Evolutionary conservation across 1,140 invertebrate genomes (phyloP), one percentile per base, ranked within the genome.

Genomic region (Aphidius ervi): DNA sequence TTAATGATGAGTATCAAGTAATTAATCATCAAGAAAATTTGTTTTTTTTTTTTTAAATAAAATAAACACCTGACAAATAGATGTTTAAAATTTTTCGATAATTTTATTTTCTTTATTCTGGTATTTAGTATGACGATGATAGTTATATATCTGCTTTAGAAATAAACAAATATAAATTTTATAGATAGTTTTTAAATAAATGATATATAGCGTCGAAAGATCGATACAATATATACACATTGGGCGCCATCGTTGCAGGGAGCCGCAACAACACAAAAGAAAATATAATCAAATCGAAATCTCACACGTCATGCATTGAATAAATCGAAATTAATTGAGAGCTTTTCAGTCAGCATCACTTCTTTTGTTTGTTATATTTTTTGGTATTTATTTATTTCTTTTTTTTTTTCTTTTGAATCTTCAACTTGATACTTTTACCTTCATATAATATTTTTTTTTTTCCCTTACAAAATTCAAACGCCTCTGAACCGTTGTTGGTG

Each of bases 271-370:
- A 55, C 56, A 71, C 65, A 71, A 74, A 70, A 69, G 68, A 46
- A 67, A 68, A 65, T 31, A 31, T 72, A 74, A 75, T 76, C 74
- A 72, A 76, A 78, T 77, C 71, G 70, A 76, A 77, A 76, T 75
- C 67, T 65, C 63, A 70, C 70, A 59, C 71, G 74, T 76, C 74
- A 75, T 74, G 71, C 73, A 67, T 74, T 67, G 72, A 74, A 74
- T 77, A 77, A 78, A 77, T 76, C 73, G 73, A 70, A 78, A 75
- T 77, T 77, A 77, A 78, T 77, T 77, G 75, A 77, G 76, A 70
- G 69, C 69, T 75, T 74, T 64, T 74, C 65, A 65, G 67, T 58
- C 67, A 59, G 58, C 41, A 41, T 57, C 63, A 3, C 68, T 65
- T 59, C 68, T 71, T 65, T 69, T 65, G 59, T 59, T 63, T 63